A percentile compares a stretch with the other conserved stretches of the same genome.
Evolutionary conservation across 2,888 invertebrate species (phyloP).

Genomic region (Hirudinaria manillensis): DNA sequence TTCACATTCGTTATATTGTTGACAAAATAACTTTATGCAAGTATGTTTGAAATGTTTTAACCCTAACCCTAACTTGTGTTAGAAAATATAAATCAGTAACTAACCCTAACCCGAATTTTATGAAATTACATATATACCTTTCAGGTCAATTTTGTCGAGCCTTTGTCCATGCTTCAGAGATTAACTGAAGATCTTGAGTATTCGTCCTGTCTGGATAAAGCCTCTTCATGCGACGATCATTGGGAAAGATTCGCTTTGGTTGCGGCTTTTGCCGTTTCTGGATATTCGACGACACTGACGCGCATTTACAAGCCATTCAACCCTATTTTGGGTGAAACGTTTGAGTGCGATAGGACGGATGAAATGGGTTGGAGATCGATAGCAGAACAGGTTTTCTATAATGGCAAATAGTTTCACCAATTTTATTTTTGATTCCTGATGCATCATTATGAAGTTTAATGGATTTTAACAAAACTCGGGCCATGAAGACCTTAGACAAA

Average conservation of each 20-base stretch:
- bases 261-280: slow-evolving; percentile 82
- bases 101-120: too few species aligned
- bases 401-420: background rate
- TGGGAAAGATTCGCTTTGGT: slow-evolving; percentile 89
- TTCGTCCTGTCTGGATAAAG: slow-evolving; percentile 77
- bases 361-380: slow-evolving; percentile 91
- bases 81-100: too few species aligned
- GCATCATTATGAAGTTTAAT: background rate
- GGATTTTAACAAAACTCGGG: background rate
- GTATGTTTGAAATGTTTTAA: too few species aligned
- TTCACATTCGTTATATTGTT: too few species aligned
- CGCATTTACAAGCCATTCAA: slow-evolving; percentile 97
- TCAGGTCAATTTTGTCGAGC: slow-evolving; percentile 91
- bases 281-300: slow-evolving; percentile 56
- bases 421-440: background rate
- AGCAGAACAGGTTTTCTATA: slow-evolving; percentile 71
- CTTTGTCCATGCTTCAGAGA: slow-evolving; percentile 93
- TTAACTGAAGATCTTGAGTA: slow-evolving; percentile 97
- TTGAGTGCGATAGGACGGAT: slow-evolving; percentile 86
- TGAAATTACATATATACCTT: too few species aligned
- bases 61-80: too few species aligned
- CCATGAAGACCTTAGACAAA: too few species aligned
- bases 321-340: slow-evolving; percentile 91
- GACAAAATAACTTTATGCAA: too few species aligned
- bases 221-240: slow-evolving; percentile 68